phyloP scores from a whole-genome alignment of 2,888 invertebrate species.

The Iselma pallidipennis region DNA sequence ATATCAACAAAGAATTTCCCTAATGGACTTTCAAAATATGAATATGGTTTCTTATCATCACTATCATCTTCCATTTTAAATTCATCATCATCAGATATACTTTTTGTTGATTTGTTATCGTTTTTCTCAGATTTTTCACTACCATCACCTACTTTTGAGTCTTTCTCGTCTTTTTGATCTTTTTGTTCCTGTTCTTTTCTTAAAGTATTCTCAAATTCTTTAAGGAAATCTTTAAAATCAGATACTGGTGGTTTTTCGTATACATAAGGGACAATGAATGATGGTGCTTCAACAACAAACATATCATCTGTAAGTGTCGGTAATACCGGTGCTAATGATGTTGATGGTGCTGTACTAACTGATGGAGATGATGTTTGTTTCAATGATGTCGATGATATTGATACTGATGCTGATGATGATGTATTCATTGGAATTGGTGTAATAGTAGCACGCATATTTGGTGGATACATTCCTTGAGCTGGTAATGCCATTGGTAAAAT shows the following conservation, averaged over 20 bases:
- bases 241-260: conserved; percentile 87
- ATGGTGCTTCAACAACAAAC: conserved; percentile 91
- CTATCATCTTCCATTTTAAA: conserved; percentile 56
- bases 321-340: conserved; percentile 62
- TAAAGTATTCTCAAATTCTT: conserved; percentile 60
- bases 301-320: conserved; percentile 89
- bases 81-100: conserved; percentile 60
- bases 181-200: conserved; percentile 46
- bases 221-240: conserved; percentile 74
- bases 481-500: conserved; percentile 60
- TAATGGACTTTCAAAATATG: conserved; percentile 83
- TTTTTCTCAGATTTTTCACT: conserved; percentile 32
- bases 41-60: conserved; percentile 48
- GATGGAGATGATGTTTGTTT: conserved; percentile 37
- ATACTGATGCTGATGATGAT: conserved; percentile 39
- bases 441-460: conserved; percentile 63
- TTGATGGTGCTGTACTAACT: conserved; percentile 33
- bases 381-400: conserved; percentile 45
- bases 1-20: conserved; percentile 92
- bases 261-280: conserved; percentile 91
- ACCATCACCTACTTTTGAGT: conserved; percentile 51
- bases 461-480: conserved; percentile 68
- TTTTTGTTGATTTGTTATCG: conserved; percentile 54
- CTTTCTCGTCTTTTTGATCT: conserved; percentile 55
- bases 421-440: conserved; percentile 59